A percentile compares a stretch with the other conserved stretches of the same genome.
These are phyloP conservation scores for Melospiza melodia DNA, from an alignment of 2,113 vertebrate species.

Conservation along the genomic window DNA sequence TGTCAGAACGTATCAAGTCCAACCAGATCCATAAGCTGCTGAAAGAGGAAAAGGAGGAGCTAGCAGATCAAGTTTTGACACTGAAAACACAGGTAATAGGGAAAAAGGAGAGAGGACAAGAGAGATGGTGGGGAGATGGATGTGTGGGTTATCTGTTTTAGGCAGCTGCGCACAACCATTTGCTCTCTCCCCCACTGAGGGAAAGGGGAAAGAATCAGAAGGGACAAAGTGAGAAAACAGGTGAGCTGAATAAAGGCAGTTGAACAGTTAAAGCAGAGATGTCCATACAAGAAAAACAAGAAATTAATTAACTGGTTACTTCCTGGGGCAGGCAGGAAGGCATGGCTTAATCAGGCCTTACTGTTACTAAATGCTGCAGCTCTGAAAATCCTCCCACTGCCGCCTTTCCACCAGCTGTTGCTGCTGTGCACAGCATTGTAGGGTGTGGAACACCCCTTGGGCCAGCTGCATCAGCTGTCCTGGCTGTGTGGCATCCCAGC, in stretches of 20 bases:
- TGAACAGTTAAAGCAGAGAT: background rate
- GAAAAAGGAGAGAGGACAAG: background rate
- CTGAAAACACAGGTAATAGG: constrained; percentile 91
- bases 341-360: rapidly evolving
- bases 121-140: background rate
- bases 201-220: background rate
- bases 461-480: background rate
- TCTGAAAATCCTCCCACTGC: background rate
- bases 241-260: background rate
- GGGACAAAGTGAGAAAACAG: background rate
- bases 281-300: rapidly evolving
- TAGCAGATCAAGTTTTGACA: constrained; percentile 93
- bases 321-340: background rate
- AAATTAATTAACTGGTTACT: background rate
- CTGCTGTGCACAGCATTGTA: background rate
- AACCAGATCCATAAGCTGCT: constrained; percentile 98
- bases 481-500: background rate
- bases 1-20: constrained; percentile 97
- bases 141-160: background rate
- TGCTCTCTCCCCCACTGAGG: rapidly evolving
- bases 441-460: background rate
- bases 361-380: rapidly evolving
- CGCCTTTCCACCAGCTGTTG: background rate
- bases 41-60: constrained; percentile 96
- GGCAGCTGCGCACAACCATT: rapidly evolving